Evolutionary conservation across 2,888 invertebrate genomes (phyloP).

Genomic region (Caenorhabditis wallacei): DNA sequence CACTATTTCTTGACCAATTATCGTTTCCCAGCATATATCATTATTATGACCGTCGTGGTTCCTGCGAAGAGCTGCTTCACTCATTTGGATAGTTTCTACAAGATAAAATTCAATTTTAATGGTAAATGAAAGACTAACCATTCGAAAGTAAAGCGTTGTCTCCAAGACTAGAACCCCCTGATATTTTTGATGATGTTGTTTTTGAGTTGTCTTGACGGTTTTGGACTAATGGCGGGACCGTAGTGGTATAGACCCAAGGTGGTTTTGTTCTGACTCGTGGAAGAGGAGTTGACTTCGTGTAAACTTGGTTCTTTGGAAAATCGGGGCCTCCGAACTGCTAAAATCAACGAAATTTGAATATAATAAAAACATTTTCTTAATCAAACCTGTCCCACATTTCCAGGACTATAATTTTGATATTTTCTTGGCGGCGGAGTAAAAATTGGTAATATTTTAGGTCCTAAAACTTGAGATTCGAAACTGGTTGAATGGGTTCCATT

Average conservation of each 20-base stretch:
- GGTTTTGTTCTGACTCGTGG: constrained; percentile 67
- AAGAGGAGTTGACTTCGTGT: constrained; percentile 61
- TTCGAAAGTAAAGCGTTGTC: not conserved
- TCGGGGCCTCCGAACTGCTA: constrained; percentile 76
- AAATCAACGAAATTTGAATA: constrained; percentile 14
- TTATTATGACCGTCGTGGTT: constrained; percentile 66
- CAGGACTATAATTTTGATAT: constrained; percentile 47
- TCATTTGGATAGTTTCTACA: constrained; percentile 18
- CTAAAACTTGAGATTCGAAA: constrained; percentile 70
- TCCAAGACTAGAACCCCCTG: not conserved
- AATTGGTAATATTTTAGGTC: constrained; percentile 72
- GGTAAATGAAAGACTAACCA: too few species aligned
- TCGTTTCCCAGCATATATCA: constrained; percentile 95
- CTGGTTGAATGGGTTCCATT: constrained; percentile 68
- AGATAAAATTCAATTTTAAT: too few species aligned
- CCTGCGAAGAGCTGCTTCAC: constrained; percentile 37
- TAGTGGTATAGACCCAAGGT: constrained; percentile 62
- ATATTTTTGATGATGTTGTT: not conserved
- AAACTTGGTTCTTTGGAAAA: constrained; percentile 47
- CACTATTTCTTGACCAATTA: constrained; percentile 96
- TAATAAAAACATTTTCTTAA: too few species aligned
- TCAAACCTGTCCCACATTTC: constrained; percentile 61
- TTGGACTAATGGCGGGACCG: constrained; percentile 6
- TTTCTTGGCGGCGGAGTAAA: constrained; percentile 78
- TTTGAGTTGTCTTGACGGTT: not conserved